Conservation (phyloP, 2,113 vertebrate species). For the Sitta europaea region DNA sequence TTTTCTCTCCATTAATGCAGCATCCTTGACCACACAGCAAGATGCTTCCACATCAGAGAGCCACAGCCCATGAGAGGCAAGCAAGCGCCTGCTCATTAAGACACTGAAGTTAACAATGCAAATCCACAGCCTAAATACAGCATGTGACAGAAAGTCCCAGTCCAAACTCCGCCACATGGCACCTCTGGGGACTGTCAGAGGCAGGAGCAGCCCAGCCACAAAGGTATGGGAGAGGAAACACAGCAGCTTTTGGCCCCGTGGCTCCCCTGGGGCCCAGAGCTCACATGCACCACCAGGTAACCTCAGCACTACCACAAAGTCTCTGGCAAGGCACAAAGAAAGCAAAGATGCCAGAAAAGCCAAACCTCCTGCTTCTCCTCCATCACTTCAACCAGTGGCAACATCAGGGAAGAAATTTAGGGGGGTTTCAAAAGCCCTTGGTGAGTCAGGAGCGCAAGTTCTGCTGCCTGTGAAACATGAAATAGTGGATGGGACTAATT, state of each 20-base stretch:
- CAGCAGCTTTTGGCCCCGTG: neutral
- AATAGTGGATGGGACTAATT: neutral
- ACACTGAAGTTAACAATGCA: neutral
- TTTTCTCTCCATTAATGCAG: neutral
- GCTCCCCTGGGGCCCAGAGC: neutral
- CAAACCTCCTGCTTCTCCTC: neutral
- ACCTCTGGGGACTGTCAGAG: neutral
- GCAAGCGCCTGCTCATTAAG: neutral
- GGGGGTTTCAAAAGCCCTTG: neutral
- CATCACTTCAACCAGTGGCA: neutral
- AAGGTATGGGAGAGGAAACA: neutral
- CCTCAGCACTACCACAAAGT: neutral
- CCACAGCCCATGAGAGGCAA: neutral
- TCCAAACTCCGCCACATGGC: neutral
- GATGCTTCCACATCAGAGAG: neutral
- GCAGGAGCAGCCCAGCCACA: neutral
- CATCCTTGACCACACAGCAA: neutral
- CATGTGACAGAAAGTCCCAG: neutral
- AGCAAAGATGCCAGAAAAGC: neutral
- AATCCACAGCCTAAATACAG: constrained; percentile 33
- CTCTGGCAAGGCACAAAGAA: neutral
- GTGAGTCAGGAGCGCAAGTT: neutral
- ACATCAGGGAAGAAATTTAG: neutral
- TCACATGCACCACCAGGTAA: neutral
- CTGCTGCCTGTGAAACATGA: neutral